A percentile compares a stretch with the other conserved stretches of the same genome.
phyloP scores from a whole-genome alignment of 2,797 vertebrate species.

The Scomberomorus guttatus region DNA sequence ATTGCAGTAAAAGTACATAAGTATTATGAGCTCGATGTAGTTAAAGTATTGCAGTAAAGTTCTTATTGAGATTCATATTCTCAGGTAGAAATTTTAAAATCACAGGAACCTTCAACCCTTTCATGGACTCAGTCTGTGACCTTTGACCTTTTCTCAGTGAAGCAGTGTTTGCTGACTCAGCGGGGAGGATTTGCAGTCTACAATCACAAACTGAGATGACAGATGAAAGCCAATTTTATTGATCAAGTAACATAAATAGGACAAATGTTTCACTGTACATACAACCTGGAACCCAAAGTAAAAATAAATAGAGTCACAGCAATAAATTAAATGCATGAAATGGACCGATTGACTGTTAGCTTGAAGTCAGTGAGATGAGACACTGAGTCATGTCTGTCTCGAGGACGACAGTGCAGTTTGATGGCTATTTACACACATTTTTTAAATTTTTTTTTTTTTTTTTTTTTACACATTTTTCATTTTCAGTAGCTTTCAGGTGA shows the following conservation, averaged over 20 bases:
- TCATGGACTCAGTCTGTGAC: too few species aligned
- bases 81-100: too few species aligned
- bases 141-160: too few species aligned
- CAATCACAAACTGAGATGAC: neutral
- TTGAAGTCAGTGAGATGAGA: constrained; percentile 42
- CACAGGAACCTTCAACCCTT: too few species aligned
- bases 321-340: constrained; percentile 70
- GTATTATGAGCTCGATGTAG: too few species aligned
- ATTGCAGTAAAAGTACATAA: too few species aligned
- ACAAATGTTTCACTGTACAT: constrained; percentile 79
- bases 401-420: constrained; percentile 41
- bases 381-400: constrained; percentile 45
- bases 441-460: constrained; percentile 21
- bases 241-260: constrained; percentile 81
- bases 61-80: too few species aligned
- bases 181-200: too few species aligned
- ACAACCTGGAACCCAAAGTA: constrained; percentile 61
- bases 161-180: too few species aligned
- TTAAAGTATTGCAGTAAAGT: too few species aligned
- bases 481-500: constrained; percentile 30
- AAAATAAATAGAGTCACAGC: constrained; percentile 79
- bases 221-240: constrained; percentile 84
- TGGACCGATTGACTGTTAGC: constrained; percentile 32
- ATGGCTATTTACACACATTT: constrained; percentile 74
- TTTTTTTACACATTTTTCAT: constrained; percentile 49